These are phyloP conservation scores for Acropternis orthonyx DNA, from an alignment of 2,797 vertebrate genomes.

Conservation along the genomic window DNA sequence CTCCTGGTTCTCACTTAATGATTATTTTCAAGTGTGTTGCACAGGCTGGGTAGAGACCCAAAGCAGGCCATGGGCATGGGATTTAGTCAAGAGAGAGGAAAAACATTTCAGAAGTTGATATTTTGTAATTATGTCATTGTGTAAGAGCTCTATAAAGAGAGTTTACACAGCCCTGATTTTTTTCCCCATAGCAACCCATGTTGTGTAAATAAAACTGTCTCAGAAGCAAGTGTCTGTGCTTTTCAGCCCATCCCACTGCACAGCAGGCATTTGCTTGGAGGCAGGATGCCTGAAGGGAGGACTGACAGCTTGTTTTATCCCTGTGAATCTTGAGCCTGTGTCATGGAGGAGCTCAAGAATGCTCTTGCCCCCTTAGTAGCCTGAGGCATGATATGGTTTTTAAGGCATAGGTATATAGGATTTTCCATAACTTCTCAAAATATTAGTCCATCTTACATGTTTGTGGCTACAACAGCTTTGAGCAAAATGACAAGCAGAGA, in stretches of 20 bases:
- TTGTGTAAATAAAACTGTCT: constrained; percentile 41
- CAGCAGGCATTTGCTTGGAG: rapidly evolving
- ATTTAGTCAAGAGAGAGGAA: neutral
- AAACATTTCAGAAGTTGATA: neutral
- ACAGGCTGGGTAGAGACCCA: neutral
- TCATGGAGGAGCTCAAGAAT: rapidly evolving
- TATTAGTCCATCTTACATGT: neutral
- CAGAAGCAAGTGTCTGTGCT: neutral
- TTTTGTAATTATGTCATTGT: constrained; percentile 8
- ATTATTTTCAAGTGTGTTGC: neutral
- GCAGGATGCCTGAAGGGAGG: neutral
- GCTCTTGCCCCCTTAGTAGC: neutral
- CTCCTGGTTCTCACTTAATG: neutral
- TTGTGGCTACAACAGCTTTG: neutral
- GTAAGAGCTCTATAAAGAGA: neutral
- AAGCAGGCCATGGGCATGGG: neutral
- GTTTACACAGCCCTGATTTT: constrained; percentile 16
- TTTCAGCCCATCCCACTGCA: neutral
- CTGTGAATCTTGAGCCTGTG: neutral
- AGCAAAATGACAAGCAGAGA: neutral
- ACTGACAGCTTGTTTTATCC: neutral
- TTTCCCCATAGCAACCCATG: constrained; percentile 38
- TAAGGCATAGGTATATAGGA: neutral
- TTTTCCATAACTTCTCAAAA: neutral
- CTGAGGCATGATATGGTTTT: neutral